These are phyloP conservation scores for Chaetophractus vellerosus DNA, from an alignment of 2,797 vertebrate species.

Conservation along the genomic window DNA sequence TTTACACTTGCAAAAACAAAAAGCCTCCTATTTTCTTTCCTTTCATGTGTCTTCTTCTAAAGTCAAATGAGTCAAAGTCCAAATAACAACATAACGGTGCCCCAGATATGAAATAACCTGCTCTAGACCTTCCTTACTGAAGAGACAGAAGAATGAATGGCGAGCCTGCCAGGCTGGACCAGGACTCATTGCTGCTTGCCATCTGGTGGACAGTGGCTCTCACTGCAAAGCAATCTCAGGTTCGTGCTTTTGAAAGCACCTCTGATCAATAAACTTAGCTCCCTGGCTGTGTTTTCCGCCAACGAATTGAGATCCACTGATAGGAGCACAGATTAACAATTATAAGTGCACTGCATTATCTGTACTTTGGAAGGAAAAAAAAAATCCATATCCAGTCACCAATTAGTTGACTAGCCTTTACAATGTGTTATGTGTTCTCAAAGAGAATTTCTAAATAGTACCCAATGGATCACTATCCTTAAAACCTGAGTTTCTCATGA, in stretches of 20 bases:
- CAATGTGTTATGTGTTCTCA: not conserved
- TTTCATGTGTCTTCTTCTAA: not conserved
- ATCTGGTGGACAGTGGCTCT: constrained; percentile 65
- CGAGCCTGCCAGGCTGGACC: not conserved
- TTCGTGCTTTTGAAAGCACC: not conserved
- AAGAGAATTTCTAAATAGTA: not conserved
- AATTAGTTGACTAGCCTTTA: constrained; percentile 23
- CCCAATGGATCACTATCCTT: not conserved
- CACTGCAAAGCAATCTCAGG: constrained; percentile 56
- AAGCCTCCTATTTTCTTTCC: not conserved
- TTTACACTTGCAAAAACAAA: not conserved
- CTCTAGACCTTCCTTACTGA: not conserved
- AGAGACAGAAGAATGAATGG: not conserved
- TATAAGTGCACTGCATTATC: not conserved
- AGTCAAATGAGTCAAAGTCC: not conserved
- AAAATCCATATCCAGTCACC: not conserved
- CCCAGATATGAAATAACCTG: not conserved
- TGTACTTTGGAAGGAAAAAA: constrained; percentile 10
- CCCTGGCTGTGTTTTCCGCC: not conserved
- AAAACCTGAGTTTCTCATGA: constrained; percentile 8
- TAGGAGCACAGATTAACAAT: not conserved
- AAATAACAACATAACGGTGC: not conserved
- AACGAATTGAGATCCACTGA: not conserved
- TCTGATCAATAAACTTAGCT: not conserved
- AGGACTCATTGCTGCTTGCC: constrained; percentile 58